Evolutionary conservation across 2,888 invertebrate genomes (phyloP), one percentile per base, ranked within the genome.

Genomic region (Amblyjoppa proteus): DNA sequence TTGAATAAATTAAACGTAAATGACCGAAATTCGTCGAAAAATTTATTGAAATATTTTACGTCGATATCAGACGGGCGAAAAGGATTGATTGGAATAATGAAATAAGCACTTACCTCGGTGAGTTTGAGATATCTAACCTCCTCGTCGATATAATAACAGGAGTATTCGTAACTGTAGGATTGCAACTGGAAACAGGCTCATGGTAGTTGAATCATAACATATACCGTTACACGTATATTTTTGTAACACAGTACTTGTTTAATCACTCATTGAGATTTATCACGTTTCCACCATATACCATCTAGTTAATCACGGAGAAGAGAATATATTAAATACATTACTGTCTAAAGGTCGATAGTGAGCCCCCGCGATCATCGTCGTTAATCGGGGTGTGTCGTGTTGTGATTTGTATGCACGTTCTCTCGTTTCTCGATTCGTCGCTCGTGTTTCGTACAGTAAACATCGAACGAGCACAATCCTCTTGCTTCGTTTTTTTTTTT

Each of bases 221-320:
- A 77, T 81, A 82, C 78, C 64, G 74, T 79, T 79, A 79, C 71
- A 75, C 49, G 81, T 85, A 81, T 85, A 75, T 82, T 85, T 85
- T 82, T 75, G 49, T 81, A 85, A 85, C 78, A 85, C 85, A 82
- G 66, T 81, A 77, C 58, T 84, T 49, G 73, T 66, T 84, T 76
- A 84, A 74, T 78, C 78, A 75, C 56, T 85, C 80, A 66, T 80
- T 71, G 64, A 56, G 56, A 56, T 70, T 70, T 74, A 75, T 82
- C 85, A 82, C 79, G 61, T 74, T 78, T 85, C 66, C 74, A 79
- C 84, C 81, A 84, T 73, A 81, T 69, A 82, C 45, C 78, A 75
- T 75, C 78, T 79, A 85, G 41, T 81, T 78, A 75, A 81, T 79
- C 81, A 85, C 78, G 85, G 70, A 82, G 69, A 85, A 70, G 78